These are phyloP conservation scores for Pinctada fucata DNA, from an alignment of 2,888 invertebrate species.

Conservation along the genomic window DNA sequence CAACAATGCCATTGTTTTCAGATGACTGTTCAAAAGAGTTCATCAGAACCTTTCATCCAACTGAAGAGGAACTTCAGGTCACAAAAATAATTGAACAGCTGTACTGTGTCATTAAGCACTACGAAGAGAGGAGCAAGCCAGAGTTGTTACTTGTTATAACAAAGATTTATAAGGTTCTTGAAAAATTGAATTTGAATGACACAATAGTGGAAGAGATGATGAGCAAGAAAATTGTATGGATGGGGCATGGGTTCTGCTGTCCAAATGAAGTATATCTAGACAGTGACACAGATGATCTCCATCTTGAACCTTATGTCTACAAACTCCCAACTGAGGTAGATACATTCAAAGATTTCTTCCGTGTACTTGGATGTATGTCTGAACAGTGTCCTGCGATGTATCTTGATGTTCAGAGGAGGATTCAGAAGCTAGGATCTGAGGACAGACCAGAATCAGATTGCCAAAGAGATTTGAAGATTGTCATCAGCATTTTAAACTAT, in stretches of 20 bases:
- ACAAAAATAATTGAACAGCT: conserved; percentile 31
- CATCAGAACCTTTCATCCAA: not conserved
- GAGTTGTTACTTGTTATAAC: conserved; percentile 26
- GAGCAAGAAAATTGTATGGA: conserved; percentile 36
- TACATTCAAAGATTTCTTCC: conserved; percentile 31
- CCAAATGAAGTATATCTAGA: conserved; percentile 32
- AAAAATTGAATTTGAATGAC: not conserved
- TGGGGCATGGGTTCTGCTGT: conserved; percentile 43
- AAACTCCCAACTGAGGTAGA: conserved; percentile 41
- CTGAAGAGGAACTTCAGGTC: not conserved
- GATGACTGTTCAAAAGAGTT: not conserved
- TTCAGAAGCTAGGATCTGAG: conserved; percentile 27
- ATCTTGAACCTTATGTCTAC: conserved; percentile 45
- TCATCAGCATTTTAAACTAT: conserved; percentile 41
- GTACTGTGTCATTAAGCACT: conserved; percentile 17
- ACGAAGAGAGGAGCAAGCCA: conserved; percentile 32
- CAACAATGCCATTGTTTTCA: conserved; percentile 9
- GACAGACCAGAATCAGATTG: not conserved
- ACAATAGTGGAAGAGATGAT: not conserved
- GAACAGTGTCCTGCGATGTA: conserved; percentile 34
- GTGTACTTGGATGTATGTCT: conserved; percentile 34
- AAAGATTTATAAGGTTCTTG: conserved; percentile 35
- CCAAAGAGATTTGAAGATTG: conserved; percentile 36
- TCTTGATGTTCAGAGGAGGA: conserved; percentile 29
- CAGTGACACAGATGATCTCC: conserved; percentile 22